Base-by-base conservation (phyloP, 2,797 vertebrate genomes). In the Brachymystax lenok region DNA sequence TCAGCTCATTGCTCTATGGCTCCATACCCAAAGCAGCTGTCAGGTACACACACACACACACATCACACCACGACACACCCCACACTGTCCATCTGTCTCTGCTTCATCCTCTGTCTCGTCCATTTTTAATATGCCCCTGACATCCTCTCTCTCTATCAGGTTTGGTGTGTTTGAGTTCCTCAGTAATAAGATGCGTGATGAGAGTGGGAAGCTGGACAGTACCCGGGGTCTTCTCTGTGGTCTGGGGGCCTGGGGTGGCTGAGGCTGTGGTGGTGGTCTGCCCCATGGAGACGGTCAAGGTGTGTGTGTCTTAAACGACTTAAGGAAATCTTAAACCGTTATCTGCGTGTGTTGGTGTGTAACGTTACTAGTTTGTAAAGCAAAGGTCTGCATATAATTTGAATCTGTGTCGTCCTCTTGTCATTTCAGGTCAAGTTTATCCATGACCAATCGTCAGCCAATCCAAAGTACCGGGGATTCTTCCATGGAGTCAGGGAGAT, bases 251-350 rank as follows among this genome's bases (percentile, higher is more conserved):
- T n/a, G 98, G 98, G 0, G 96, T 99, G n/a, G 97, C 96, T 0
- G 98, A 99, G 83, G 98, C 98, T 0, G 92, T 99, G 77, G 52
- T 95, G 0, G 96, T 99, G 0, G 98, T 99, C 74, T 99, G 98
- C 82, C 98, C 98, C 0, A 99, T 99, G 98, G 98, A 99, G 92
- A 99, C 98, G 0, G 66, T 99, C 1, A 99, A 99, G 97, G 98
- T 99, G 75, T 46, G 2, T 21, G 40, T 7, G 8, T n/a, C 8
- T 40, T 50, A n/a, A 24, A 63, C 10, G 0, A 8, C 59, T 63
- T 63, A 4, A 63, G 5, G 19, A 59, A n/a, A 35, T 59, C 19
- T 59, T n/a, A 59, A 59, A 14, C 19, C 2, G 17, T 59, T 59
- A 46, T 46, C 40, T 61, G 14, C n/a, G 10, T n/a, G 56, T 61